Percentiles rank a stretch among this genome's conserved stretches.
Evolutionary conservation across 2,888 invertebrate genomes (phyloP).

Genomic region (Nematopogon swammerdamellus): DNA sequence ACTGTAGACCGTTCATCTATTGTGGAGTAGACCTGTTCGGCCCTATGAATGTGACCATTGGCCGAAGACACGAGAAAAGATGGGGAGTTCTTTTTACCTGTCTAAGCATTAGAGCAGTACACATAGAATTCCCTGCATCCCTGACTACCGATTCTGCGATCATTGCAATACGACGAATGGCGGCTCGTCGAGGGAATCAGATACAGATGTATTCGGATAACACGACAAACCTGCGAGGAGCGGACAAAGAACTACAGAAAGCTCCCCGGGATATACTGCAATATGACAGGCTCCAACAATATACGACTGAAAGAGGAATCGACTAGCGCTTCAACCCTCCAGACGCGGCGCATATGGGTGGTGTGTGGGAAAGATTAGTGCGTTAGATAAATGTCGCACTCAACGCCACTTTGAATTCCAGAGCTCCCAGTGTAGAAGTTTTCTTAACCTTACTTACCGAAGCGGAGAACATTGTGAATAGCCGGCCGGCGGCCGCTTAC

Average conservation of each 20-base stretch:
- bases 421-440: slow-evolving; percentile 7
- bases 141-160: slow-evolving; percentile 5
- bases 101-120: not conserved
- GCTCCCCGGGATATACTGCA: not conserved
- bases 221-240: slow-evolving; percentile 6
- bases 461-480: slow-evolving; percentile 9
- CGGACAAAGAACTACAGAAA: slow-evolving; percentile 3
- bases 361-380: slow-evolving; percentile 11
- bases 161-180: slow-evolving; percentile 5
- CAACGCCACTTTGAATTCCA: slow-evolving; percentile 7
- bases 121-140: not conserved
- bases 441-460: slow-evolving; percentile 8
- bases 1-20: not conserved
- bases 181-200: slow-evolving; percentile 5
- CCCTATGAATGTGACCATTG: slow-evolving; percentile 2
- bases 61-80: slow-evolving; percentile 2
- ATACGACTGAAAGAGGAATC: slow-evolving; percentile 4
- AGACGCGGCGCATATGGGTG: slow-evolving; percentile 10
- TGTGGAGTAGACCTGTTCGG: slow-evolving; percentile 4
- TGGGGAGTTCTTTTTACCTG: slow-evolving; percentile 5
- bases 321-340: slow-evolving; percentile 11
- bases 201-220: slow-evolving; percentile 5
- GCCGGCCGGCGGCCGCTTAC: slow-evolving; percentile 34
- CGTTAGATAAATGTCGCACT: slow-evolving; percentile 9
- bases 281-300: not conserved